Base-by-base conservation (phyloP, 2,888 invertebrate genomes). In the Morpho helenor region DNA sequence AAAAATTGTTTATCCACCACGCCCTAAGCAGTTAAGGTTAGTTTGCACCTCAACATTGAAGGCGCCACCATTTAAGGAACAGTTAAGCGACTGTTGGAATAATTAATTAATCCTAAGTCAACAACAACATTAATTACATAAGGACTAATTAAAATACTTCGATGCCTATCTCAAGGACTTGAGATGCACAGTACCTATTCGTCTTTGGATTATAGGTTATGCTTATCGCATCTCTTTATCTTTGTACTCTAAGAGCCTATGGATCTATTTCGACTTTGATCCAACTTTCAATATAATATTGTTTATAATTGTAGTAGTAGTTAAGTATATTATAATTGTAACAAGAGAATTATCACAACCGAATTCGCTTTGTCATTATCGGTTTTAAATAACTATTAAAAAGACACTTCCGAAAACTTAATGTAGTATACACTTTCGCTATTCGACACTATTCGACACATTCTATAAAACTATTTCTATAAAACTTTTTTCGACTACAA, bases 71-170 rank as follows among this genome's bases (percentile, higher is more conserved):
- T 82, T 76, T 76, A 82, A 66, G 79, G 82, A 66, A 71, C 49
- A 65, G 66, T 64, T 70, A 68, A 71, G 72, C 73, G 67, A 71
- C 77, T 62, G 65, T 68, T 75, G 67, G 81, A 80, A 84, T 83
- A 78, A 74, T 75, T 80, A 79, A 79, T 81, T 69, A 72, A 69
- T 70, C 67, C 67, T 64, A 69, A 71, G 68, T 71, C 72, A 70
- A 73, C 69, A 66, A 69, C 66, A 71, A 62, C 70, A 74, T 73
- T 67, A 66, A 73, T 77, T 73, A 73, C 73, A 72, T 74, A 68
- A 68, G 66, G 65, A 66, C 74, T 79, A 77, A 73, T 81, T 80
- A 77, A 79, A 79, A 77, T 79, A 75, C 76, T 77, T 77, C 72
- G 59, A 47, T 61, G 53, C 49, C 52, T 66, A 62, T 59, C 56